Evolutionary conservation across 2,113 vertebrate genomes (phyloP).

Genomic region (Climacteris rufus): DNA sequence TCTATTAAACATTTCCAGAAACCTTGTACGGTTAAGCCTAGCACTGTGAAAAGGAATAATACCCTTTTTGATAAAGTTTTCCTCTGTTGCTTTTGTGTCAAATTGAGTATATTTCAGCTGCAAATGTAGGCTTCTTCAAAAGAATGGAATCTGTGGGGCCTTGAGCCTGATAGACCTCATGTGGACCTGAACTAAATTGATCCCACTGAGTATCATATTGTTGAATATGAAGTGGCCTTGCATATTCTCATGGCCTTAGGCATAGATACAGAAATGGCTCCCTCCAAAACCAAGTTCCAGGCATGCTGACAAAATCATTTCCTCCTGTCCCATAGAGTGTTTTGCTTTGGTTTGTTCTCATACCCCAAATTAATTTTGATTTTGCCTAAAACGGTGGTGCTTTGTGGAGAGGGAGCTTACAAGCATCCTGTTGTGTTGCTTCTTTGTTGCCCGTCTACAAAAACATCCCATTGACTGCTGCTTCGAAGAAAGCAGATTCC

Average conservation of each 20-base stretch:
- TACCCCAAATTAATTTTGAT: neutral
- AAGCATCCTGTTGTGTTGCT: neutral
- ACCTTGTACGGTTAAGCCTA: conserved; percentile 1
- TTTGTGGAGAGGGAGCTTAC: neutral
- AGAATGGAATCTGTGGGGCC: neutral
- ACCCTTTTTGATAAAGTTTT: neutral
- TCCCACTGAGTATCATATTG: neutral
- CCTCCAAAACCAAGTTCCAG: conserved; percentile 5
- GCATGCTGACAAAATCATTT: conserved; percentile 13
- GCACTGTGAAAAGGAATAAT: neutral
- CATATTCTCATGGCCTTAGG: neutral
- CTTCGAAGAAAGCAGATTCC: neutral
- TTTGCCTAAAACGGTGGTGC: neutral
- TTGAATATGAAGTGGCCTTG: neutral
- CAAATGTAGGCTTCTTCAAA: neutral
- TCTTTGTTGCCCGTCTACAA: neutral
- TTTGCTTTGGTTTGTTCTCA: neutral
- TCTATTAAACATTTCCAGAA: conserved; percentile 55
- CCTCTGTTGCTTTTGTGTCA: neutral
- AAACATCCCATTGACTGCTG: neutral
- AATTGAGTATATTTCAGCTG: neutral
- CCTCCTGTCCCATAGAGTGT: neutral
- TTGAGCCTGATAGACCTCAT: neutral
- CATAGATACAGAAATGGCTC: neutral
- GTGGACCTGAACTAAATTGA: neutral